phyloP scores from a whole-genome alignment of 2,888 invertebrate species.

The Lasioglossum marginatum region DNA sequence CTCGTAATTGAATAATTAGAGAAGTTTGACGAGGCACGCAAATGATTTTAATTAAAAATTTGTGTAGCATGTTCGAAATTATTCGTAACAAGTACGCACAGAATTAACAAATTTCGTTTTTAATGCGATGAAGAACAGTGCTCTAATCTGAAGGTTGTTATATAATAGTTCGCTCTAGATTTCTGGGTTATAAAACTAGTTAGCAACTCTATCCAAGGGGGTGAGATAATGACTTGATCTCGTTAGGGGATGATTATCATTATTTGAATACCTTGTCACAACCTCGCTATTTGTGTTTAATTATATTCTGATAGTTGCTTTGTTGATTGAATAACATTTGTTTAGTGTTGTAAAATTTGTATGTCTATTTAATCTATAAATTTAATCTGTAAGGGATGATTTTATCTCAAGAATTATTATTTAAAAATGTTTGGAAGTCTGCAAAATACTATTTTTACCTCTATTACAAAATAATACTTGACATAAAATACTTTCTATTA shows the following conservation, averaged over 20 bases:
- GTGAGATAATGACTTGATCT: neutral
- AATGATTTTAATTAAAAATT: neutral
- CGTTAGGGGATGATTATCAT: neutral
- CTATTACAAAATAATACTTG: too few relatives aligned
- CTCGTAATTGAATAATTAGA: neutral
- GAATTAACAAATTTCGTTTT: neutral
- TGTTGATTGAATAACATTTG: neutral
- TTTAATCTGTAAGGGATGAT: too few relatives aligned
- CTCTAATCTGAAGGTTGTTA: constrained; percentile 1
- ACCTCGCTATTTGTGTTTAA: neutral
- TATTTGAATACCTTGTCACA: neutral
- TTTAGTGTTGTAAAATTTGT: too few relatives aligned
- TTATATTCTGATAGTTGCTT: neutral
- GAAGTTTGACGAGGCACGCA: neutral
- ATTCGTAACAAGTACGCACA: neutral
- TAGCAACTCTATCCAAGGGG: neutral
- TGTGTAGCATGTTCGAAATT: neutral
- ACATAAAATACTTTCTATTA: neutral
- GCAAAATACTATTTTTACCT: too few relatives aligned
- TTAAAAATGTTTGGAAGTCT: too few relatives aligned
- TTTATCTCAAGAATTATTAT: too few relatives aligned
- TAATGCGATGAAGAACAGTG: neutral
- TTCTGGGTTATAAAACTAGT: neutral
- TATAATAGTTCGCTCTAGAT: neutral
- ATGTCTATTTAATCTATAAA: too few relatives aligned